A percentile compares a stretch with the other conserved stretches of the same genome.
Conservation (phyloP, 2,113 vertebrate species). For the Paramisgurnus dabryanus region DNA sequence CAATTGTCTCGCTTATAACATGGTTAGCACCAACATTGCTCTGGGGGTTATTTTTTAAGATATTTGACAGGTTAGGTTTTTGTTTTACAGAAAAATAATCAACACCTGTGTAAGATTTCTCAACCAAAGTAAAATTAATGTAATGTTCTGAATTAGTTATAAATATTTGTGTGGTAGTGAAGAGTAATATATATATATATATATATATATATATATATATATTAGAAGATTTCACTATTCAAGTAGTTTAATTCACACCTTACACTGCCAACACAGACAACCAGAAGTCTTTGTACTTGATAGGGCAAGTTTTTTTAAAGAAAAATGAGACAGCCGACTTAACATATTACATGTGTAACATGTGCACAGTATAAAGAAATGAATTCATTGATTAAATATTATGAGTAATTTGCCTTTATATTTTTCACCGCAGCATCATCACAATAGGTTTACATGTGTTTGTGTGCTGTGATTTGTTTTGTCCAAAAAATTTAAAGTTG, state of each 20-base stretch:
- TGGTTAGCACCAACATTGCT: too few species aligned
- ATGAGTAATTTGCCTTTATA: background rate
- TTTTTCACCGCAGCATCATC: background rate
- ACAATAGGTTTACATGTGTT: background rate
- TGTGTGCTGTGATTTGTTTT: background rate
- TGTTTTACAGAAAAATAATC: too few species aligned
- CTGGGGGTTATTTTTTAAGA: too few species aligned
- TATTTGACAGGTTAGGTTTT: too few species aligned
- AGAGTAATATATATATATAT: background rate
- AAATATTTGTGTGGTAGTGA: background rate
- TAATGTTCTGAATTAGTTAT: background rate
- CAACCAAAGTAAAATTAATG: too few species aligned
- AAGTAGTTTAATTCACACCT: too few species aligned
- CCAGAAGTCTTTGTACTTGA: too few species aligned
- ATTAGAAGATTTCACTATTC: background rate
- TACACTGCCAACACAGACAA: too few species aligned
- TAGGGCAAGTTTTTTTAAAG: background rate
- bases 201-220: background rate
- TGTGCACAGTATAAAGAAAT: too few species aligned
- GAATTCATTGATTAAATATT: background rate
- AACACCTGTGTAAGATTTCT: too few species aligned
- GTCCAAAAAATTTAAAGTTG: background rate
- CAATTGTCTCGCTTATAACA: too few species aligned
- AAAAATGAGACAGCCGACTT: background rate
- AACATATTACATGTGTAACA: background rate